Evolutionary conservation across 2,113 vertebrate species (phyloP).

Genomic region (Romanogobio albipinnatus): DNA sequence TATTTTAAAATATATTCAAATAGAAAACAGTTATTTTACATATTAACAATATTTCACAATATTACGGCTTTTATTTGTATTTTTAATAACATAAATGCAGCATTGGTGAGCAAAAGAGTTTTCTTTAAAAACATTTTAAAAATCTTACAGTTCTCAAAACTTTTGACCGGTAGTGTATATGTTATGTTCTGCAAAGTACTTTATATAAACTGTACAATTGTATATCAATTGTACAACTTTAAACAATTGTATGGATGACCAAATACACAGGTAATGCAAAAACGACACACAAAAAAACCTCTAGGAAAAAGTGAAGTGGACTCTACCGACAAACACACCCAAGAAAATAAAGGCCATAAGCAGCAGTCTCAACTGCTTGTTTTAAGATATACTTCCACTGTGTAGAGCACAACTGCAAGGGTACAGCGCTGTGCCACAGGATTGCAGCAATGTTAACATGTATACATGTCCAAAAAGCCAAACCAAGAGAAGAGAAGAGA

Average conservation of each 20-base stretch:
- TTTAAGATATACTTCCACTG: background rate
- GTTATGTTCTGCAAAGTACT: background rate
- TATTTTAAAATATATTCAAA: no score
- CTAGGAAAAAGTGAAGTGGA: background rate
- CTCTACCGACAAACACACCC: background rate
- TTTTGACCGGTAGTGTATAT: no score
- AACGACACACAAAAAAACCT: background rate
- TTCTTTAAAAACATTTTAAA: no score
- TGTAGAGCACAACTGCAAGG: background rate
- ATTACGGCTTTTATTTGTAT: no score
- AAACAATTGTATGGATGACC: background rate
- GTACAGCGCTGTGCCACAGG: background rate
- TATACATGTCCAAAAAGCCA: background rate
- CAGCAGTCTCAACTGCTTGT: background rate
- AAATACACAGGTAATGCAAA: background rate
- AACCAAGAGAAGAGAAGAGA: no score
- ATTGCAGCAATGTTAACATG: slow-evolving; percentile 2
- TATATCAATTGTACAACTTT: background rate
- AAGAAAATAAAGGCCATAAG: slow-evolving; percentile 1
- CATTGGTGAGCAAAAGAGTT: no score
- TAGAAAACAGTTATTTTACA: no score
- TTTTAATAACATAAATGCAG: no score
- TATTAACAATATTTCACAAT: no score
- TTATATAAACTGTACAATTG: background rate
- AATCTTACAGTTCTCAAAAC: no score